A percentile compares a stretch with the other conserved stretches of the same genome.
phyloP scores from a whole-genome alignment of 2,888 invertebrate genomes.

The Cephus pygmeus region DNA sequence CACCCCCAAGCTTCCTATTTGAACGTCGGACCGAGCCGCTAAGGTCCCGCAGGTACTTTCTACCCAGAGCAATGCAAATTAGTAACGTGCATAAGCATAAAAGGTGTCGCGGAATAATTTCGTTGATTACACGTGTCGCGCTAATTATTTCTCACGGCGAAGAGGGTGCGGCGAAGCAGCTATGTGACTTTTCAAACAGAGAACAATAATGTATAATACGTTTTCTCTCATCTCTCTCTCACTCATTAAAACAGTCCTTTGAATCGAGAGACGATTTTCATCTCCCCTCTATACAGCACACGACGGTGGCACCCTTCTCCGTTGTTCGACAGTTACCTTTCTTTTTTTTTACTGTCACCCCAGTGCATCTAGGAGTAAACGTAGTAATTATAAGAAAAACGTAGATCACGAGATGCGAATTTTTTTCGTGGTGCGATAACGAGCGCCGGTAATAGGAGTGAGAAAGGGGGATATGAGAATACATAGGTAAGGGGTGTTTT shows the following conservation, averaged over 20 bases:
- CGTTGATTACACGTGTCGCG: neutral
- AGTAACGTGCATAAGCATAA: conserved; percentile 20
- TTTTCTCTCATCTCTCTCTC: conserved; percentile 4
- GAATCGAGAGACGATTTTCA: too few species aligned
- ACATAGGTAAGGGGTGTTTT: neutral
- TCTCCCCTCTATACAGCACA: neutral
- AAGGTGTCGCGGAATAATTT: conserved; percentile 4
- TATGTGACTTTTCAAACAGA: too few species aligned
- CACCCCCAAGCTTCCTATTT: conserved; percentile 30
- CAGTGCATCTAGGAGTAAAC: neutral
- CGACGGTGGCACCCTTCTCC: neutral
- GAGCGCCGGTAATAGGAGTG: neutral
- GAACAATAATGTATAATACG: neutral
- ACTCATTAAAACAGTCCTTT: neutral
- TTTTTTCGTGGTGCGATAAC: neutral
- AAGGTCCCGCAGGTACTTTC: conserved; percentile 2
- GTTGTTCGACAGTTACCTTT: neutral
- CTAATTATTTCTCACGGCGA: conserved; percentile 4
- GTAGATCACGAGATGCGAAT: neutral
- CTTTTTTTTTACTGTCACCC: neutral
- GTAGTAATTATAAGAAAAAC: neutral
- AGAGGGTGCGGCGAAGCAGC: conserved; percentile 4
- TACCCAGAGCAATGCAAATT: conserved; percentile 43
- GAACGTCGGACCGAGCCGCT: conserved; percentile 16
- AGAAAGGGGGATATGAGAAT: neutral